These are phyloP conservation scores for Rhizomys pruinosus DNA, from an alignment of 2,113 vertebrate genomes.

Conservation along the genomic window DNA sequence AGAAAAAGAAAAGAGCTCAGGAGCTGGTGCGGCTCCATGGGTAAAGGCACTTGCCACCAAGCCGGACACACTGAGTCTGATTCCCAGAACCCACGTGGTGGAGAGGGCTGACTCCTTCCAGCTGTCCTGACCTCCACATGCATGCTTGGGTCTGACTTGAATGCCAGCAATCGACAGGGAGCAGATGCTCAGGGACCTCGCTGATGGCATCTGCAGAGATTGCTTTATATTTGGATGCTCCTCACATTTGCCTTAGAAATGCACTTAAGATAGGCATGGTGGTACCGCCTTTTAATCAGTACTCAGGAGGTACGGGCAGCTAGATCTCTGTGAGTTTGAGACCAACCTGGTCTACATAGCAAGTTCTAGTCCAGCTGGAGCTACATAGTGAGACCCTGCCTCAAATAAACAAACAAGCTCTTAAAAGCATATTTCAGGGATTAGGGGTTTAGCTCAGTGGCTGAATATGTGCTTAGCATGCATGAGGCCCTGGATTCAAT, in stretches of 20 bases:
- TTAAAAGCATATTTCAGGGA: conserved; percentile 18
- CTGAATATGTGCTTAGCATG: neutral
- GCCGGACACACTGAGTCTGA: too few species aligned
- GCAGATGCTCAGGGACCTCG: neutral
- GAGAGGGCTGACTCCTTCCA: too few species aligned
- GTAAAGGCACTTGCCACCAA: neutral
- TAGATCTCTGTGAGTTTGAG: too few species aligned
- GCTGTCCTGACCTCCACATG: neutral
- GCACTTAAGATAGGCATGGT: neutral
- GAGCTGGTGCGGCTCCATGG: too few species aligned
- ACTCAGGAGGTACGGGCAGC: too few species aligned
- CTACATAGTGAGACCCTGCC: too few species aligned
- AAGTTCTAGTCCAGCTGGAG: too few species aligned
- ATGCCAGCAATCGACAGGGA: neutral
- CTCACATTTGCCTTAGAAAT: neutral
- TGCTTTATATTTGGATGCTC: neutral
- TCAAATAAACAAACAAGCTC: neutral
- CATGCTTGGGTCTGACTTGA: neutral
- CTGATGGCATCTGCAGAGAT: neutral
- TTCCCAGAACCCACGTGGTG: neutral
- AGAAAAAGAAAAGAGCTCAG: too few species aligned
- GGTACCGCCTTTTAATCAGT: too few species aligned
- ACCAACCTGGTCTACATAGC: too few species aligned
- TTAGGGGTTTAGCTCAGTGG: neutral
- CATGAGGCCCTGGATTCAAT: neutral